phyloP scores from a whole-genome alignment of 2,888 invertebrate species.

The Chrysolina americana region DNA sequence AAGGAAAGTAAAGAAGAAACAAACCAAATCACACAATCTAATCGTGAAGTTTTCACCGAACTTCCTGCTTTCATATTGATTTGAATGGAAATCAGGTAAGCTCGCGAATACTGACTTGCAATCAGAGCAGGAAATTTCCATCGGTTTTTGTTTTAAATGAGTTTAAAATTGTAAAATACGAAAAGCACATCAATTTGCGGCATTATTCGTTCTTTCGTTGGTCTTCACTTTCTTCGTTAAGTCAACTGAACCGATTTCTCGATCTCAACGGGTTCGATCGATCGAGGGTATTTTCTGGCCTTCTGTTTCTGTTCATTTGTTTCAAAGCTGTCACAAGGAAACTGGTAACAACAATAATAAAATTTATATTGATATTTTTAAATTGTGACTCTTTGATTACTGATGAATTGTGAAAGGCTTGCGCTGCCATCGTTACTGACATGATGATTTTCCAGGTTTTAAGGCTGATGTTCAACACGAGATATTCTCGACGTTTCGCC shows the following conservation, averaged over 20 bases:
- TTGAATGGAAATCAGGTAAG: constrained; percentile 33
- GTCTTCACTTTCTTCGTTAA: constrained; percentile 31
- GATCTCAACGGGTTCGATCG: background rate
- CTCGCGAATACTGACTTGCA: constrained; percentile 24
- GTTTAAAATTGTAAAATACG: constrained; percentile 39
- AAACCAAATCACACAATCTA: constrained; percentile 31
- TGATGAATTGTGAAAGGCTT: too few relatives aligned
- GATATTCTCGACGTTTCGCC: too few relatives aligned
- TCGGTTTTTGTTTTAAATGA: constrained; percentile 38
- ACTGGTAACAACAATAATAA: background rate
- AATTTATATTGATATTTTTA: too few relatives aligned
- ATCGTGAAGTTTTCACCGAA: constrained; percentile 19
- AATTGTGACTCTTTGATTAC: too few relatives aligned
- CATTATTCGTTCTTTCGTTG: constrained; percentile 33
- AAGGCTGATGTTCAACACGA: too few relatives aligned
- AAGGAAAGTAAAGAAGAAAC: constrained; percentile 17
- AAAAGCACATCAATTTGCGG: constrained; percentile 40
- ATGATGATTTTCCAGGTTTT: too few relatives aligned
- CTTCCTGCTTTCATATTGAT: constrained; percentile 28
- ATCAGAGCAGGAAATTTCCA: constrained; percentile 37
- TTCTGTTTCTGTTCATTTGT: background rate
- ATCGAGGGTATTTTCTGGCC: background rate
- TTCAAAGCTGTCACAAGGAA: background rate
- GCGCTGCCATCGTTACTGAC: too few relatives aligned
- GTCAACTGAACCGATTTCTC: constrained; percentile 8